These are phyloP conservation scores for Takifugu ocellatus DNA, from an alignment of 2,797 vertebrate genomes.

Conservation along the genomic window DNA sequence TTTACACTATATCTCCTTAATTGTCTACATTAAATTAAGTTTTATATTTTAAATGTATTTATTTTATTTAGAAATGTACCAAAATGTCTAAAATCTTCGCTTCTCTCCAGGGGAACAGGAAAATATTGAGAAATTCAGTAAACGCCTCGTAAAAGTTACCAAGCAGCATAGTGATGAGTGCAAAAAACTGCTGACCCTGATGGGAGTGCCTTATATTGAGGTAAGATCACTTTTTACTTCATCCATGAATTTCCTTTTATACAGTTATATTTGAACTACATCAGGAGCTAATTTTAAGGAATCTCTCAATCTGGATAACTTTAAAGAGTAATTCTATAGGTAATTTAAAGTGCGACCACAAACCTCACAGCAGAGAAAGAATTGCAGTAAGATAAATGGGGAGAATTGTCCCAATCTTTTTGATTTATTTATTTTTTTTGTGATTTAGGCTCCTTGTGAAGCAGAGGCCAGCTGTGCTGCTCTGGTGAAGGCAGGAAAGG, in stretches of 20 bases:
- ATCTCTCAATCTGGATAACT: background rate
- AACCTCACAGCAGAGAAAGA: background rate
- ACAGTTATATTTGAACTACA: background rate
- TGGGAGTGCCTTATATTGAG: constrained; percentile 93
- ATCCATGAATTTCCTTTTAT: background rate
- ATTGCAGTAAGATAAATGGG: background rate
- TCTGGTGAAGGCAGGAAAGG: constrained; percentile 91
- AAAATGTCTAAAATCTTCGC: background rate
- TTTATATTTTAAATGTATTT: background rate
- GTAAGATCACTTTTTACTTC: constrained; percentile 38
- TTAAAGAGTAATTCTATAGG: background rate
- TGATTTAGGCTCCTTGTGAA: constrained; percentile 85
- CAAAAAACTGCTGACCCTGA: constrained; percentile 86
- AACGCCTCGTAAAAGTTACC: constrained; percentile 94
- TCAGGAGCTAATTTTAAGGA: too few species aligned
- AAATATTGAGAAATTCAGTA: constrained; percentile 90
- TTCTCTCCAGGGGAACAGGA: constrained; percentile 77
- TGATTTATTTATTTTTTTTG: constrained; percentile 11
- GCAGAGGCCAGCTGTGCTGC: constrained; percentile 94
- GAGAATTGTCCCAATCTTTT: background rate
- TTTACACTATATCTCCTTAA: background rate
- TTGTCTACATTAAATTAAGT: background rate
- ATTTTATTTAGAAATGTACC: background rate
- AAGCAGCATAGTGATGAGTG: constrained; percentile 93
- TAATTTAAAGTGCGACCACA: too few species aligned